Conservation (phyloP, 2,888 invertebrate genomes). For the Helobdella robusta region DNA sequence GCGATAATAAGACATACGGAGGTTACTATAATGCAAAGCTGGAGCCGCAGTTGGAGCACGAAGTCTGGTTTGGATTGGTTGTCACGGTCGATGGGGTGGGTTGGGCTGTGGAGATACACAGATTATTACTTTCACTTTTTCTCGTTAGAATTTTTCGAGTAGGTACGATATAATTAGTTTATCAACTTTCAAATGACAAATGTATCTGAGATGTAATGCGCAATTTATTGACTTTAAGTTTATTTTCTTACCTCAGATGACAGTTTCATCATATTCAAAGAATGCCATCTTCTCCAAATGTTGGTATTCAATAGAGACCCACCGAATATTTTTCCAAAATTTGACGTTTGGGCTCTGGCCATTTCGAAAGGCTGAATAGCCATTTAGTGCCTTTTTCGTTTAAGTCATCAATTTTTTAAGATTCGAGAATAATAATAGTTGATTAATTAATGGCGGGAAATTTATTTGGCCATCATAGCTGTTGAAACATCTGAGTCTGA, state of each 20-base stretch:
- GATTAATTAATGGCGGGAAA: no score
- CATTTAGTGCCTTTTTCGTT: no score
- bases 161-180: neutral
- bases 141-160: neutral
- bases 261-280: constrained; percentile 41
- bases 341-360: no score
- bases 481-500: no score
- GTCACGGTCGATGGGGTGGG: constrained; percentile 60
- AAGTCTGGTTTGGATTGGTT: constrained; percentile 65
- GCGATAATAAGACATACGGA: constrained; percentile 66
- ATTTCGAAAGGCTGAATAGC: no score
- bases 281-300: no score
- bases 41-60: constrained; percentile 56
- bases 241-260: constrained; percentile 37
- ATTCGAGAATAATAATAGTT: no score
- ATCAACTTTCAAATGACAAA: neutral
- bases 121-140: neutral
- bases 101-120: neutral
- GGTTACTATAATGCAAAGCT: constrained; percentile 72
- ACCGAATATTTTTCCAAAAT: no score
- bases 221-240: constrained; percentile 20
- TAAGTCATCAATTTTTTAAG: no score
- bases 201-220: neutral
- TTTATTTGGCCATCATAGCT: no score
- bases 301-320: no score